Evolutionary conservation across 2,888 invertebrate genomes (phyloP), one percentile per base, ranked within the genome.

Genomic region (Isotomurus palustris): DNA sequence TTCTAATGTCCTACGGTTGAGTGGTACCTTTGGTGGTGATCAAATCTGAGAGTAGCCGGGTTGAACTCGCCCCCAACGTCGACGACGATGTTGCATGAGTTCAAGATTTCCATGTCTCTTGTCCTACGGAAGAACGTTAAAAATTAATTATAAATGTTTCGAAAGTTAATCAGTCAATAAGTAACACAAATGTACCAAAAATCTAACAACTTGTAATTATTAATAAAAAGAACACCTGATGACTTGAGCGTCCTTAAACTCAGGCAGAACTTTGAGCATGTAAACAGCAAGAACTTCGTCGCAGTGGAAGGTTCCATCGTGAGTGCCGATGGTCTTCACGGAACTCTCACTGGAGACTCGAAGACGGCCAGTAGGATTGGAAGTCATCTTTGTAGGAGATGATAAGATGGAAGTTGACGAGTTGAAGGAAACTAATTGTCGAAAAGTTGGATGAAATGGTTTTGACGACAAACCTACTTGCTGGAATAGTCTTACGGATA

Each of bases 271-370:
- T 73, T 86, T 87, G 19, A 99, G 79, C 86, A 99, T 84, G 73
- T 82, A 91, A 75, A 94, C 94, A 0, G 94, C 97, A n/a, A 97
- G 77, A 0, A 86, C 89, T 76, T 96, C 95, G 74, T 96, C 95
- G 72, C 92, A 93, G 76, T 95, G 94, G 74, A 95, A 95, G 0
- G 81, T 80, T 0, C 94, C 94, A 79, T 84, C 80, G 69, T 87
- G 87, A 0, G 87, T 88, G 6, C 87, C 87, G 60, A 88, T 87
- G 0, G 53, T 35, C 29, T 62, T 58, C 14, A 66, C 40, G 10
- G 36, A n/a, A 24, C 45, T 45, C 8, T 24, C 24, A 22, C 43
- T 22, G 43, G n/a, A n/a, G n/a, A n/a, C n/a, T n/a, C n/a, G n/a
- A n/a, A n/a, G n/a, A n/a, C n/a, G n/a, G n/a, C n/a, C n/a, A n/a